Conservation (phyloP, 2,888 invertebrate species). For the Lysandra bellargus region DNA sequence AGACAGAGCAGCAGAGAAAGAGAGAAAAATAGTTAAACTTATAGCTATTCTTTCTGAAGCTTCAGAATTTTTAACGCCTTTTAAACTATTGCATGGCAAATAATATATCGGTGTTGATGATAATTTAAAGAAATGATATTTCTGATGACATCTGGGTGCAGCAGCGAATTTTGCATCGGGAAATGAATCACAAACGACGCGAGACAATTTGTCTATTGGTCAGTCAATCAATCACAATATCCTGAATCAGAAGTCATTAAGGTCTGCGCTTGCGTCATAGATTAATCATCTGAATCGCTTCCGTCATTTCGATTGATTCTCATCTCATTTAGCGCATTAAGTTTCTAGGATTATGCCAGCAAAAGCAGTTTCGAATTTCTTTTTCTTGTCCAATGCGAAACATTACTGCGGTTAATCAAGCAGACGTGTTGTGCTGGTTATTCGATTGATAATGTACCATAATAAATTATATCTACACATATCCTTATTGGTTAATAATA, state of each 20-base stretch:
- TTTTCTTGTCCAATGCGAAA: neutral
- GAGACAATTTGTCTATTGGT: slow-evolving; percentile 13
- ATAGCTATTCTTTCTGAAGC: neutral
- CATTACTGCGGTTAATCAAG: neutral
- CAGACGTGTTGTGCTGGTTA: neutral
- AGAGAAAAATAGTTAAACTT: neutral
- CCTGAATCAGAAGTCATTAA: slow-evolving; percentile 27
- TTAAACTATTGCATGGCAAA: neutral
- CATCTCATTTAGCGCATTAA: neutral
- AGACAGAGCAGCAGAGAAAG: too few relatives aligned
- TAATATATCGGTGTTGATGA: neutral
- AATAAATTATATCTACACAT: too few relatives aligned
- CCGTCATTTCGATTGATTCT: slow-evolving; percentile 14
- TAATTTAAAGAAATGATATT: neutral
- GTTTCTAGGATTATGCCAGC: neutral
- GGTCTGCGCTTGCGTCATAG: slow-evolving; percentile 20
- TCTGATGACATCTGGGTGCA: neutral
- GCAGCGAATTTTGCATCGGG: neutral
- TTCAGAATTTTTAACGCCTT: neutral
- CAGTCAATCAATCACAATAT: slow-evolving; percentile 14
- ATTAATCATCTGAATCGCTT: slow-evolving; percentile 15
- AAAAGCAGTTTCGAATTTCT: neutral
- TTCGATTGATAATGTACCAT: neutral
- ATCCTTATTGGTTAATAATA: too few relatives aligned
- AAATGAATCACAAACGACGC: slow-evolving; percentile 2